Conservation (phyloP, 2,888 invertebrate species). For the Epirrita christyi region DNA sequence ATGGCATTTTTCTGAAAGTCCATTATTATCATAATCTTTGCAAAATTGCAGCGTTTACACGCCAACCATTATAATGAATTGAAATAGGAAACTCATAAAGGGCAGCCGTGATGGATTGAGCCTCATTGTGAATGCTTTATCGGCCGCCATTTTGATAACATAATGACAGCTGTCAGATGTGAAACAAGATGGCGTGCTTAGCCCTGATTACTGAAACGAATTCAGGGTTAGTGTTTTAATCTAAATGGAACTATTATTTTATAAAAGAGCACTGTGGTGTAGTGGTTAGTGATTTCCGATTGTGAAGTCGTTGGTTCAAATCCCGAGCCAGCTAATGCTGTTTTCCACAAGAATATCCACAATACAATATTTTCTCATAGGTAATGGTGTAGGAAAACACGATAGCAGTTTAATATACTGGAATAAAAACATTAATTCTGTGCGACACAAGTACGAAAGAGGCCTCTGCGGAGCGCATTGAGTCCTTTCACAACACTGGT, state of each 20-base stretch:
- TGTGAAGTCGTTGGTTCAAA: not conserved
- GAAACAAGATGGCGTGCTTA: conserved; percentile 35
- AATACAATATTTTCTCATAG: no score
- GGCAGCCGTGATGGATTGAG: conserved; percentile 39
- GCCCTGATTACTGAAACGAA: conserved; percentile 15
- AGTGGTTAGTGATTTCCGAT: not conserved
- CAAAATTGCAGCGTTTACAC: conserved; percentile 41
- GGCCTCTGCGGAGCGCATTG: no score
- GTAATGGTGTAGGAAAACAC: not conserved
- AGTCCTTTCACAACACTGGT: no score
- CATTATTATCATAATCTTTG: conserved; percentile 37
- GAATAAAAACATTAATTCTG: no score
- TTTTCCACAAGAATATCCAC: no score
- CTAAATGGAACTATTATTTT: not conserved
- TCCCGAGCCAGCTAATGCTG: no score
- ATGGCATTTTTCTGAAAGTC: conserved; percentile 26
- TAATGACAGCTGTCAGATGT: conserved; percentile 39
- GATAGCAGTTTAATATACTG: no score
- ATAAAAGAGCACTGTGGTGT: not conserved
- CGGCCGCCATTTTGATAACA: conserved; percentile 38
- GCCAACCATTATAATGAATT: conserved; percentile 35
- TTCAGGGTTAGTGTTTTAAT: conserved; percentile 6
- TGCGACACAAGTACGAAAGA: no score
- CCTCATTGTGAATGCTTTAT: conserved; percentile 34
- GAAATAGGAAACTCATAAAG: conserved; percentile 41